Evolutionary conservation across 2,888 invertebrate species (phyloP), one percentile per base, ranked within the genome.

Genomic region (Catocala fraxini): DNA sequence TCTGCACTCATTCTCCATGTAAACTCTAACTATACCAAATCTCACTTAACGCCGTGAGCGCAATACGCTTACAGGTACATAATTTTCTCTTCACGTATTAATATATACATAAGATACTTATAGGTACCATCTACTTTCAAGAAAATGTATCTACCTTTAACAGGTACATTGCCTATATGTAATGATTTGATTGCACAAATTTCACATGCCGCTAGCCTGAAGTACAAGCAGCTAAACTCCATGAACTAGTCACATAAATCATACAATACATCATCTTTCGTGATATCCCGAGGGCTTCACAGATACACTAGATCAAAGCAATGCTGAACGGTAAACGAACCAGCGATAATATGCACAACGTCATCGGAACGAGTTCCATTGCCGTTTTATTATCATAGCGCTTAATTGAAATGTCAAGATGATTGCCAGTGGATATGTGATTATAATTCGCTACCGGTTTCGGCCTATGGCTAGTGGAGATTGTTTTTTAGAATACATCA

Each of bases 351-450:
- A 72, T 71, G 73, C 67, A 73, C 71, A 73, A 71, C 66, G 71
- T 68, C 71, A 71, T 65, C 63, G 63, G 51, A 76, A 74, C 75
- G 47, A 25, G 75, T 70, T 71, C 68, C 70, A 15, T 33, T 46
- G 58, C 58, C 74, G 25, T 25, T 52, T 59, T 69, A 70, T 70
- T 60, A 65, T 62, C 48, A 58, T 59, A 58, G 61, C 71, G 61
- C 69, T 71, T 83, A 84, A 84, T 85, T 85, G 84, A 85, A 84
- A 84, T 71, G 81, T 83, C 83, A 74, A 73, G 77, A 77, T 76
- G 77, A 73, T 74, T 70, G 79, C 73, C 69, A 74, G 73, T 77
- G 73, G 77, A 78, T 80, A 79, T 75, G 75, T 79, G 74, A 72
- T 80, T 82, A 80, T 75, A 77, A 80, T 81, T 79, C 55, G 73